Evolutionary conservation across 2,113 vertebrate species (phyloP).

Genomic region (Paradoxurus hermaphroditus): DNA sequence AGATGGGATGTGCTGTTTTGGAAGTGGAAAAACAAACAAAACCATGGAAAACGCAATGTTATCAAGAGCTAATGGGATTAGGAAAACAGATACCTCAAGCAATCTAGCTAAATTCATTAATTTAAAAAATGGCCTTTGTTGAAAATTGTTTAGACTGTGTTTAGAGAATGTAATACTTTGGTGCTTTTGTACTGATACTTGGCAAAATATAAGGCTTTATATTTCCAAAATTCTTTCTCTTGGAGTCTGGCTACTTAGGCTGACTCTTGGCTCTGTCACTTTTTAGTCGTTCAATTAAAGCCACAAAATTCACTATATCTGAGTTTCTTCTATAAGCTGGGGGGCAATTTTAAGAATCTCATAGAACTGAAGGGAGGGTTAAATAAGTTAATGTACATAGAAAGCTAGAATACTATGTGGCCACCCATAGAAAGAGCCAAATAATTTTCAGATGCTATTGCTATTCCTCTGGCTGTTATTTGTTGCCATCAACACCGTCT

Average conservation of each 20-base stretch:
- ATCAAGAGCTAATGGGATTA: background rate
- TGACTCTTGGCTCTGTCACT: background rate
- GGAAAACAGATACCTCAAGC: background rate
- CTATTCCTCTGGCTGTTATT: background rate
- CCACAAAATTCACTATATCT: background rate
- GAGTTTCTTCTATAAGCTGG: background rate
- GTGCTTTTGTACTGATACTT: background rate
- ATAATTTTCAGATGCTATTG: background rate
- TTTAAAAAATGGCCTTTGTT: background rate
- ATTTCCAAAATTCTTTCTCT: background rate
- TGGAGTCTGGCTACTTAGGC: background rate
- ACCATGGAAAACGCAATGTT: background rate
- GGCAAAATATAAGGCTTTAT: background rate
- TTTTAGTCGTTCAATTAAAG: background rate
- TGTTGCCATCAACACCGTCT: background rate
- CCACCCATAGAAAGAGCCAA: background rate
- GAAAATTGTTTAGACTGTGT: background rate
- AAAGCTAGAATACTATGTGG: background rate
- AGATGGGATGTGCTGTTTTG: background rate
- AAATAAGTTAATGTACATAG: background rate
- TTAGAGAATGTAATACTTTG: background rate
- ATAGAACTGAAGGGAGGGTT: background rate
- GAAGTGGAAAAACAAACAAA: background rate
- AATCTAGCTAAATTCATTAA: background rate
- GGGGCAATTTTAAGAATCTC: background rate